Evolutionary conservation across 2,888 invertebrate species (phyloP).

Genomic region (Cremastinae sp.): DNA sequence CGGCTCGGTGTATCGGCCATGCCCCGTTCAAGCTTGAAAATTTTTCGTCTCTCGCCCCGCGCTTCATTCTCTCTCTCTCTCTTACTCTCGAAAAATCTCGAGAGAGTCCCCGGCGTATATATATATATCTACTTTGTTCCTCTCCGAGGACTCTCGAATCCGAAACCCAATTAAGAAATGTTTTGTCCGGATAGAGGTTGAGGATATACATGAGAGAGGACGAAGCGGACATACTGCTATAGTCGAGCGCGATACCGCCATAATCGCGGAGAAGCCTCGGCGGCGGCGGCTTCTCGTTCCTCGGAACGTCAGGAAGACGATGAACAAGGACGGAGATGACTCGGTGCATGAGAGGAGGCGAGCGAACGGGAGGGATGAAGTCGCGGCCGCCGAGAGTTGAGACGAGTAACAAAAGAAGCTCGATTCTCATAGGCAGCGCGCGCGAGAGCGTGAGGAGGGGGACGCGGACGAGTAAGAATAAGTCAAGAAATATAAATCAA

Average conservation of each 20-base stretch:
- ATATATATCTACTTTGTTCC: slow-evolving; percentile 53
- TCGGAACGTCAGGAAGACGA: slow-evolving; percentile 52
- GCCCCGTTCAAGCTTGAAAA: slow-evolving; percentile 50
- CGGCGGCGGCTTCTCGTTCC: too few relatives aligned
- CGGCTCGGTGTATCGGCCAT: slow-evolving; percentile 51
- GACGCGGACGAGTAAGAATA: slow-evolving; percentile 64
- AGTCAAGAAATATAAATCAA: slow-evolving; percentile 58
- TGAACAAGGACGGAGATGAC: slow-evolving; percentile 59
- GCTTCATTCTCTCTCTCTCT: slow-evolving; percentile 58
- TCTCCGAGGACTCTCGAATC: slow-evolving; percentile 54
- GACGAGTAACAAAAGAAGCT: slow-evolving; percentile 55
- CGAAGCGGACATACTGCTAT: slow-evolving; percentile 37
- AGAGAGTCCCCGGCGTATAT: too few relatives aligned
- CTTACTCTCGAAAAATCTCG: slow-evolving; percentile 46
- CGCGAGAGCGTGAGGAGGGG: slow-evolving; percentile 50
- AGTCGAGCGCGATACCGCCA: slow-evolving; percentile 46
- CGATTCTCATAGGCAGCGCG: slow-evolving; percentile 30
- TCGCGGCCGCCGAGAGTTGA: slow-evolving; percentile 37
- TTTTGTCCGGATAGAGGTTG: slow-evolving; percentile 78
- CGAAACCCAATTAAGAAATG: slow-evolving; percentile 81
- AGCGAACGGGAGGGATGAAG: not conserved
- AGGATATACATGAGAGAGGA: slow-evolving; percentile 63
- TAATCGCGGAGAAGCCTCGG: slow-evolving; percentile 3
- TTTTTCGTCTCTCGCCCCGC: slow-evolving; percentile 54
- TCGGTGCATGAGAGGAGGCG: slow-evolving; percentile 7